Percentiles rank a stretch among this genome's conserved stretches.
phyloP scores from a whole-genome alignment of 2,113 vertebrate genomes.

The Mesembrinibis cayennensis region DNA sequence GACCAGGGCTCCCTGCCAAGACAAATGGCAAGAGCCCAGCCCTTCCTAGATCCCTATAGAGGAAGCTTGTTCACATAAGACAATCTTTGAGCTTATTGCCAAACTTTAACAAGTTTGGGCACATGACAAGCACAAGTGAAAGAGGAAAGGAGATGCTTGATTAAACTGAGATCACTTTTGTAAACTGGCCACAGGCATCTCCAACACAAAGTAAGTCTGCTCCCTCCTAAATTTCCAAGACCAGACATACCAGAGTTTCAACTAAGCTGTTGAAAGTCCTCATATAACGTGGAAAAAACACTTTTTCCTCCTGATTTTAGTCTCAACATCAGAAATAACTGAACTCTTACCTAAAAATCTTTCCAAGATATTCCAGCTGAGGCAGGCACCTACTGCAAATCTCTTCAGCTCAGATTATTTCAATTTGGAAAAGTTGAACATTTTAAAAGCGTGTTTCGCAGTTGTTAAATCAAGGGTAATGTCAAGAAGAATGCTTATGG shows the following conservation, averaged over 20 bases:
- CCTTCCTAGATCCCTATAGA: background rate
- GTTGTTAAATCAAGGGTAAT: background rate
- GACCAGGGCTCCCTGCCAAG: background rate
- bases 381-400: background rate
- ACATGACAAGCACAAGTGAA: background rate
- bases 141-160: background rate
- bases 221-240: background rate
- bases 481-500: background rate
- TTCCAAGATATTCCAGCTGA: background rate
- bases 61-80: background rate
- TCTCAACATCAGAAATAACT: background rate
- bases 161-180: background rate
- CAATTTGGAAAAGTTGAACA: background rate
- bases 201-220: background rate
- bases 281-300: background rate
- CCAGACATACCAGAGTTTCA: background rate
- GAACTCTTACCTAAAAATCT: background rate
- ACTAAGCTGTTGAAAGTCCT: background rate
- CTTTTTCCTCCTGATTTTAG: background rate
- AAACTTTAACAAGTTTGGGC: background rate
- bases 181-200: background rate
- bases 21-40: background rate
- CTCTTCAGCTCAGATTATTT: background rate
- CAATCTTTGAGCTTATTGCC: background rate
- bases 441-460: background rate